phyloP scores from a whole-genome alignment of 2,888 invertebrate species.

The Andrena hattorfiana region DNA sequence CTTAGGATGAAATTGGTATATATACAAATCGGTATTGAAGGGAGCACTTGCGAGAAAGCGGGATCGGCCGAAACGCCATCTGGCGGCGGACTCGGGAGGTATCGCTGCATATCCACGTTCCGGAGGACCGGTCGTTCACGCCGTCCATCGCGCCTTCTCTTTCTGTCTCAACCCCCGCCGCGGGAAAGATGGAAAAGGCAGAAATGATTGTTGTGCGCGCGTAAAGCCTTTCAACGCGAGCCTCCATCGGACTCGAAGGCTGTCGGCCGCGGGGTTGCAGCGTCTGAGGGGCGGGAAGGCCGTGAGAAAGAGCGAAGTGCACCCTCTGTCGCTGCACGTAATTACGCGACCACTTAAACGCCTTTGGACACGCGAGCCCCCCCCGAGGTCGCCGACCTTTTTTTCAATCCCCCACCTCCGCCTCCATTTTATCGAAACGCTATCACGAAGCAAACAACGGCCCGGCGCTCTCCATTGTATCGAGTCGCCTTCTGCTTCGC shows the following conservation, averaged over 20 bases:
- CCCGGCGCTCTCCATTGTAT: neutral
- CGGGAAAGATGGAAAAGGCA: neutral
- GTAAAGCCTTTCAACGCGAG: neutral
- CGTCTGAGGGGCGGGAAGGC: conserved; percentile 39
- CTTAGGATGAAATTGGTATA: no score
- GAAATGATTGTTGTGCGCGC: neutral
- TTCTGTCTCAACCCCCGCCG: neutral
- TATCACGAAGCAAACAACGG: conserved; percentile 22
- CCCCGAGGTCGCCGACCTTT: conserved; percentile 46
- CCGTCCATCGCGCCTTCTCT: no score
- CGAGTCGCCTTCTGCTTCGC: neutral
- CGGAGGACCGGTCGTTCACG: no score
- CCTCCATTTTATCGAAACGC: conserved; percentile 38
- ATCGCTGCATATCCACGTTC: neutral
- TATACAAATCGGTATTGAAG: no score
- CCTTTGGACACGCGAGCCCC: conserved; percentile 64
- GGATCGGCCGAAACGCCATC: no score
- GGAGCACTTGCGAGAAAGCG: no score
- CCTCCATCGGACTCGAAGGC: conserved; percentile 31
- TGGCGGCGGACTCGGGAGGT: no score
- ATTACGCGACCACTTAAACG: conserved; percentile 69
- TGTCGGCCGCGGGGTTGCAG: conserved; percentile 30
- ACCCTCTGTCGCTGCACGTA: conserved; percentile 64
- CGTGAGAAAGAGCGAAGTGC: conserved; percentile 69
- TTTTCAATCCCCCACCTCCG: conserved; percentile 5